Conservation (phyloP, 2,797 vertebrate genomes). For the Cryptoprocta ferox region DNA sequence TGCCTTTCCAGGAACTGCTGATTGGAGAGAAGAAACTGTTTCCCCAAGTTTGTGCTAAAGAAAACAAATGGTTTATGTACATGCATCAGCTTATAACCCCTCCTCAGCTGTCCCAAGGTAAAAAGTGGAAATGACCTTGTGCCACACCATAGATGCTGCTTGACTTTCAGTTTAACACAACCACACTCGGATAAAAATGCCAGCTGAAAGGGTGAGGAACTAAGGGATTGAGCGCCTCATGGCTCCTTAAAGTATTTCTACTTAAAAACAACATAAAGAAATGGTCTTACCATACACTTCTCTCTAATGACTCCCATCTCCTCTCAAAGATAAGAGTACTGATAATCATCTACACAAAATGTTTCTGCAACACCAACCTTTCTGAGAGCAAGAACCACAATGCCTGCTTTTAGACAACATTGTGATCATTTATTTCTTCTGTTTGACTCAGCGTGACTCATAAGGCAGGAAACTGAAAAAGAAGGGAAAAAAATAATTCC, state of each 20-base stretch:
- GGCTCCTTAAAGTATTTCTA: neutral
- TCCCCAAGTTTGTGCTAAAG: neutral
- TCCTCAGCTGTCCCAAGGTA: neutral
- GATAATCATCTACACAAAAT: neutral
- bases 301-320: neutral
- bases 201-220: neutral
- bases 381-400: neutral
- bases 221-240: neutral
- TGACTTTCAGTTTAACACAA: neutral
- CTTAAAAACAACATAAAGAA: neutral
- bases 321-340: neutral
- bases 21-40: neutral
- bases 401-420: neutral
- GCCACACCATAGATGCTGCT: neutral
- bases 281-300: neutral
- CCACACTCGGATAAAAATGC: neutral
- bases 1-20: neutral
- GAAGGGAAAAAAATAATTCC: neutral
- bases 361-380: neutral
- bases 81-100: neutral
- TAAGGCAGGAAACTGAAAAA: neutral
- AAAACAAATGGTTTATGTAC: neutral
- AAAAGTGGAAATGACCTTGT: neutral
- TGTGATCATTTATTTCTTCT: neutral
- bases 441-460: neutral